Evolutionary conservation across 2,888 invertebrate species (phyloP), one percentile per base, ranked within the genome.

Genomic region (Creontiades dilutus): DNA sequence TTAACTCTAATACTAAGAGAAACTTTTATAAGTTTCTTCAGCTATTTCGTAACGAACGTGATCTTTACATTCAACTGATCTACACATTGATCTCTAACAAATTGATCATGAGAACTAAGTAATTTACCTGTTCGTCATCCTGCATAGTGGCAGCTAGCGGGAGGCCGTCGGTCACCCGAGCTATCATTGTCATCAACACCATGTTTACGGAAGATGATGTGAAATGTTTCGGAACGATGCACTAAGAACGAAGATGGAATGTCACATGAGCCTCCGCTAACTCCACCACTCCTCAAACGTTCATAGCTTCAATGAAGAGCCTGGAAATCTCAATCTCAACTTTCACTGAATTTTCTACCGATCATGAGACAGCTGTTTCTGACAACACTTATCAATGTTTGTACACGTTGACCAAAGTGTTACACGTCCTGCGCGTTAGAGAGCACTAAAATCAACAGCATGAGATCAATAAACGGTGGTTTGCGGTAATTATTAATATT

Each of bases 121-220:
- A 46, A 37, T 46, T 37, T 78, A 90, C 90, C 86, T 90, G 90
- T 78, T 90, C 90, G 93, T 99, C 99, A 94, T 99, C 99, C 94
- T 99, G 99, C 92, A 97, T 97, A 92, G 96, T 97, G 92, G 97
- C 97, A 91, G 97, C 97, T 92, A 92, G 88, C 95, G 97, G 94
- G 97, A 97, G 94, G 96, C 97, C 93, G 97, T 97, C 93, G 96
- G 97, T 93, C 97, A 97, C 94, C 97, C 97, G 92, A 46, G 99
- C 99, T 93, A 99, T 99, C 97, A 99, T 98, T 91, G 99, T 99
- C 95, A 99, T 96, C 93, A 99, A 94, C 93, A 99, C 98, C 99
- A 99, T 99, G 52, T 89, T 90, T 11, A 37, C 16, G 11, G 7
- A 9, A 52, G 12, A 78, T 14, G 19, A 57, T 16, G 12, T n/a